Conservation (phyloP, 2,888 invertebrate species). For the Andrena fulva region DNA sequence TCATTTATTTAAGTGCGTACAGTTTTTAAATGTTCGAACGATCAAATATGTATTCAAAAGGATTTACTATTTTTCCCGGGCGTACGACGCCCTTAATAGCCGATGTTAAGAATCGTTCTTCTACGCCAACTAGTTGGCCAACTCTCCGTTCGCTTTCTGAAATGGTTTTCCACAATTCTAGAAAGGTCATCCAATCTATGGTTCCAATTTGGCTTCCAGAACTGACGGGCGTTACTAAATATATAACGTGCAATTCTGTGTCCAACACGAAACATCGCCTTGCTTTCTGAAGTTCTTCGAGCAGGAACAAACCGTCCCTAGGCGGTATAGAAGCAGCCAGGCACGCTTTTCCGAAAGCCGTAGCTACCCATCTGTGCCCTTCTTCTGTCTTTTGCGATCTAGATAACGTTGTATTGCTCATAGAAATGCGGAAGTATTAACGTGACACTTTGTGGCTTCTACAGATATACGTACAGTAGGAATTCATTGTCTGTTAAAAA, state of each 20-base stretch:
- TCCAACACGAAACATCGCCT: slow-evolving; percentile 96
- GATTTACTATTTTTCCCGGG: slow-evolving; percentile 75
- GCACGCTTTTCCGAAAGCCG: slow-evolving; percentile 96
- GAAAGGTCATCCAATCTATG: slow-evolving; percentile 92
- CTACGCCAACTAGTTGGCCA: slow-evolving; percentile 94
- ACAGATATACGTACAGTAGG: slow-evolving; percentile 85
- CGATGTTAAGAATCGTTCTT: slow-evolving; percentile 93
- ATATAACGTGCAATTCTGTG: slow-evolving; percentile 97
- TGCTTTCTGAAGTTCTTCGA: slow-evolving; percentile 95
- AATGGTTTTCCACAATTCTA: slow-evolving; percentile 93
- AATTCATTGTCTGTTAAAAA: slow-evolving; percentile 94
- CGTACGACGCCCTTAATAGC: slow-evolving; percentile 90
- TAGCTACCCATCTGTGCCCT: slow-evolving; percentile 88
- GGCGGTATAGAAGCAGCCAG: slow-evolving; percentile 97
- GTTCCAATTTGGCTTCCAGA: slow-evolving; percentile 91
- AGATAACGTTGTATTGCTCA: slow-evolving; percentile 9
- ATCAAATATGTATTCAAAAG: slow-evolving; percentile 4
- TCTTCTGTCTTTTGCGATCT: slow-evolving; percentile 71
- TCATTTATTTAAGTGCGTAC: background rate
- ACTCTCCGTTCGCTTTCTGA: slow-evolving; percentile 93
- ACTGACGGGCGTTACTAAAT: slow-evolving; percentile 97
- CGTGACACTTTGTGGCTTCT: background rate
- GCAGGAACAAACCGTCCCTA: slow-evolving; percentile 95
- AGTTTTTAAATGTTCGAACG: background rate
- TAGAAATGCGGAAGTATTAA: background rate